These are phyloP conservation scores for Nebria salina DNA, from an alignment of 2,888 invertebrate species.

Conservation along the genomic window DNA sequence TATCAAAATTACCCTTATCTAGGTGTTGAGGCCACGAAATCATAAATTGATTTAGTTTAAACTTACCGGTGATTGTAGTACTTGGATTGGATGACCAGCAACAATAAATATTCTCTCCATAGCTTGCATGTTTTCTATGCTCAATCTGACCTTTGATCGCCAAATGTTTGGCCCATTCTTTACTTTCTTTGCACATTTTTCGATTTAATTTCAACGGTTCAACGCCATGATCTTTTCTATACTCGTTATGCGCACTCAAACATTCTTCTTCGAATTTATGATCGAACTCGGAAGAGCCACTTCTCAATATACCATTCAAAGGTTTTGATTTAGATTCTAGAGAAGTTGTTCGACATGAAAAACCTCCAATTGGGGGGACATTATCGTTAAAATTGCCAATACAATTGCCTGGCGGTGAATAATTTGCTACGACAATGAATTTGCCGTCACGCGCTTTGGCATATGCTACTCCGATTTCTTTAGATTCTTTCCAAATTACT, in stretches of 20 bases:
- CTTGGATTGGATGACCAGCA: conserved; percentile 78
- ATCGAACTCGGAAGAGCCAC: conserved; percentile 30
- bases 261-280: conserved; percentile 73
- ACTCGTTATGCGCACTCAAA: conserved; percentile 79
- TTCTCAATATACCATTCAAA: not conserved
- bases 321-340: not conserved
- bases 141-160: conserved; percentile 73
- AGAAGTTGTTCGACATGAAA: conserved; percentile 39
- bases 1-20: no score
- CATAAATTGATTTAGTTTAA: conserved; percentile 50
- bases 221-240: conserved; percentile 75
- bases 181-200: conserved; percentile 73
- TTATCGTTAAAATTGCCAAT: conserved; percentile 77
- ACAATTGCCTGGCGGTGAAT: conserved; percentile 89
- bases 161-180: conserved; percentile 77
- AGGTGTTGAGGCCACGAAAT: not conserved
- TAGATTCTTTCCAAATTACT: conserved; percentile 82
- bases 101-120: conserved; percentile 86
- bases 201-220: conserved; percentile 72
- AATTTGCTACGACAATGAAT: conserved; percentile 88
- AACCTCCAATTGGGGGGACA: conserved; percentile 71
- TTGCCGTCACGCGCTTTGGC: conserved; percentile 72
- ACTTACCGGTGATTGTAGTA: conserved; percentile 71
- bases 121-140: conserved; percentile 79
- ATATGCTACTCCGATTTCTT: conserved; percentile 79